Evolutionary conservation across 2,888 invertebrate genomes (phyloP).

Genomic region (Antheraea assamensis): DNA sequence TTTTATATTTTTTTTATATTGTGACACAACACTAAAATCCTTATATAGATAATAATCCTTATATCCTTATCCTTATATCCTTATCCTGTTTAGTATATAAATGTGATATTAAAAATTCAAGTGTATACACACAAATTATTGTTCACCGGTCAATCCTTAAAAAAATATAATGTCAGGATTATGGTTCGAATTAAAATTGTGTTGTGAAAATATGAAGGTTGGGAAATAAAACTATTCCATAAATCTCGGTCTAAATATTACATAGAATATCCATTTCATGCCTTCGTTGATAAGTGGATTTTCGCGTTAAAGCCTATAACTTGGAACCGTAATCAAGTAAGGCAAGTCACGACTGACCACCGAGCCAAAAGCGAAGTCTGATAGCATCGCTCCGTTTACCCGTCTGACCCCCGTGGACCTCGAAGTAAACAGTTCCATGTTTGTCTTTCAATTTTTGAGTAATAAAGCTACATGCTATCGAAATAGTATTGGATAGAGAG

Average conservation of each 20-base stretch:
- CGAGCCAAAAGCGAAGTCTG: conserved; percentile 75
- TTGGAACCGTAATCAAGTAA: conserved; percentile 56
- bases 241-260: background rate
- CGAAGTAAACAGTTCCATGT: conserved; percentile 53
- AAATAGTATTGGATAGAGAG: background rate
- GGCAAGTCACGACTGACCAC: conserved; percentile 79
- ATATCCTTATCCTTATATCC: too few relatives aligned
- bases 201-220: background rate
- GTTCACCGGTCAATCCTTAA: too few relatives aligned
- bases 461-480: conserved; percentile 1
- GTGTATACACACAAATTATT: too few relatives aligned
- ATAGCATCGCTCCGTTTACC: conserved; percentile 76
- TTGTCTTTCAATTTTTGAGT: conserved; percentile 40
- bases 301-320: conserved; percentile 35
- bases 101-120: too few relatives aligned
- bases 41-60: too few relatives aligned
- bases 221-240: background rate
- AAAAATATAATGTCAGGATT: background rate
- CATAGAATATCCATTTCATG: background rate
- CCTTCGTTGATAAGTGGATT: background rate
- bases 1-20: background rate
- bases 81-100: too few relatives aligned
- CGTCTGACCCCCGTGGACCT: conserved; percentile 64
- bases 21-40: background rate
- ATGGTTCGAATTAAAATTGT: background rate